Percentiles rank a stretch among this genome's conserved stretches.
Conservation (phyloP, 2,888 invertebrate genomes). For the Octodonta nipae region DNA sequence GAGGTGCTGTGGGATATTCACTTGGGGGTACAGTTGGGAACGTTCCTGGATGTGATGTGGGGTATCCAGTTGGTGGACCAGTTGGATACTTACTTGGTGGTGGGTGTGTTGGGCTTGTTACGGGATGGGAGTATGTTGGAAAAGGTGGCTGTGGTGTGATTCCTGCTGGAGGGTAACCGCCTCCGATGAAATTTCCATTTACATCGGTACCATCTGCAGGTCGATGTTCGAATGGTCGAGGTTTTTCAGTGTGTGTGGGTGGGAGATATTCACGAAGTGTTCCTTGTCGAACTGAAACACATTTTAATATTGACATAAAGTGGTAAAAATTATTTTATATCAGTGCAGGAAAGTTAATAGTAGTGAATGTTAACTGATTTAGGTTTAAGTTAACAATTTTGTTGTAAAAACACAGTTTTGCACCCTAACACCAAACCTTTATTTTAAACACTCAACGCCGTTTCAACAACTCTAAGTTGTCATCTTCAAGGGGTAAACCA, state of each 20-base stretch:
- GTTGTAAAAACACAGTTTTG: too few species aligned
- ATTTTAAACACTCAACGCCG: too few species aligned
- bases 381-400: too few species aligned
- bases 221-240: constrained; percentile 52
- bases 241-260: constrained; percentile 50
- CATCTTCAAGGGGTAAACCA: too few species aligned
- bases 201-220: constrained; percentile 11
- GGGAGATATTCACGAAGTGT: constrained; percentile 43
- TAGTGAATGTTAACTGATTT: too few species aligned
- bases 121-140: constrained; percentile 24
- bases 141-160: constrained; percentile 31
- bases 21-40: constrained; percentile 3
- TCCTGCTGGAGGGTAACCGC: constrained; percentile 26
- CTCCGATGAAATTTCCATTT: constrained; percentile 16
- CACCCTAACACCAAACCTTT: too few species aligned
- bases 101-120: background rate
- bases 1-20: too few species aligned
- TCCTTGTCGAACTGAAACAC: constrained; percentile 47
- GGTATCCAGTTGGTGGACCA: background rate
- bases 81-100: constrained; percentile 2
- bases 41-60: background rate
- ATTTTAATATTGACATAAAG: background rate
- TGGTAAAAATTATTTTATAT: too few species aligned
- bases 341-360: too few species aligned
- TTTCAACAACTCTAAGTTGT: too few species aligned